phyloP scores from a whole-genome alignment of 2,888 invertebrate genomes.

The Drosophila melanosoma region DNA sequence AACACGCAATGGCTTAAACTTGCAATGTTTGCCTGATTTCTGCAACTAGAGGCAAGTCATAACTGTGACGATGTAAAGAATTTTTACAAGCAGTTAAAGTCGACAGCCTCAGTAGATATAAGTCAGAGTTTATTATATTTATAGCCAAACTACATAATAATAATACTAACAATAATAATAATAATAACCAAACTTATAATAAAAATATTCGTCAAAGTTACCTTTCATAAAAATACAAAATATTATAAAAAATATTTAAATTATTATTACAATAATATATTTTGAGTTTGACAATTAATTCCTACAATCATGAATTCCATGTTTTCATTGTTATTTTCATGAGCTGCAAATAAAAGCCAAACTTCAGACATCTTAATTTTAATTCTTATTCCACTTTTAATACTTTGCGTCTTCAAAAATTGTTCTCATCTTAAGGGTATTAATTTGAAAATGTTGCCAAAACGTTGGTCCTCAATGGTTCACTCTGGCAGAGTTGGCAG shows the following conservation, averaged over 20 bases:
- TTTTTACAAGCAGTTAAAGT: not conserved
- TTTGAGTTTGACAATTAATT: not conserved
- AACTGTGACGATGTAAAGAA: not conserved
- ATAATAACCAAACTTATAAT: not conserved
- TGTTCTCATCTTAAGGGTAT: slow-evolving; percentile 62
- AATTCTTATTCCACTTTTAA: slow-evolving; percentile 10
- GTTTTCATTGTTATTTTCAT: not conserved
- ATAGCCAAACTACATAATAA: not conserved
- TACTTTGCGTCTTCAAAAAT: slow-evolving; percentile 26
- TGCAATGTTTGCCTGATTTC: slow-evolving; percentile 42
- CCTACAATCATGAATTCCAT: not conserved
- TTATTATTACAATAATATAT: not conserved
- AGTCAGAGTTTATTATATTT: not conserved
- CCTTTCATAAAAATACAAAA: not conserved
- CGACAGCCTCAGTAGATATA: not conserved
- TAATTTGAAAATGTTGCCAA: slow-evolving; percentile 54
- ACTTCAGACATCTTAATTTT: slow-evolving; percentile 16
- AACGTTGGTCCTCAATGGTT: slow-evolving; percentile 27
- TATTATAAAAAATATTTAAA: not conserved
- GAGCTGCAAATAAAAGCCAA: not conserved
- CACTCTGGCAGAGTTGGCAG: slow-evolving; percentile 30
- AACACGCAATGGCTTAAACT: slow-evolving; percentile 47
- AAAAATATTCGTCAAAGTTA: not conserved
- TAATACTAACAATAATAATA: not conserved
- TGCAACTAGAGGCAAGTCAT: slow-evolving; percentile 21